phyloP scores from a whole-genome alignment of 53 echinoderm and acorn worm genomes.

The Luidia sarsii region DNA sequence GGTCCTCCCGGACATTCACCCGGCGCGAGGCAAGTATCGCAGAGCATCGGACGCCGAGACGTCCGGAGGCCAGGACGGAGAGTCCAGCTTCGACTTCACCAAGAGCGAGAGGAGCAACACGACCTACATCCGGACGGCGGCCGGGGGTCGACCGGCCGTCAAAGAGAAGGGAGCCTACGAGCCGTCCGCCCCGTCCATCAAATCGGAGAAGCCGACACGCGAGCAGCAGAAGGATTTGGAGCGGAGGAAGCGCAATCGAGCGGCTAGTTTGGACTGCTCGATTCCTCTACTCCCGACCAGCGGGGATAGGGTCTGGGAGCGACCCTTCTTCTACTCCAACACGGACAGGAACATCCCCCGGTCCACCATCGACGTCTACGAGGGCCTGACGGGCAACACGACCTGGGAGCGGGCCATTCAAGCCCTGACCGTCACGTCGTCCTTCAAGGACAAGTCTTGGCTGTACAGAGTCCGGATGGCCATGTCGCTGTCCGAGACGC shows the following conservation, averaged over 20 bases:
- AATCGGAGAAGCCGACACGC: conserved; percentile 10
- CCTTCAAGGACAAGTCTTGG: conserved; percentile 94
- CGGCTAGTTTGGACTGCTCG: conserved; percentile 76
- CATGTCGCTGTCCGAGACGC: conserved; percentile 80
- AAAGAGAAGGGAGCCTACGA: neutral
- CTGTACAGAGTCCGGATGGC: conserved; percentile 84
- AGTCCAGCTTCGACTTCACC: conserved; percentile 49
- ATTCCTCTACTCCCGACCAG: conserved; percentile 79
- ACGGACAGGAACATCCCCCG: conserved; percentile 77
- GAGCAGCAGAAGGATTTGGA: conserved; percentile 50
- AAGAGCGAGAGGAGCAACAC: conserved; percentile 50
- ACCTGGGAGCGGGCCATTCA: conserved; percentile 92
- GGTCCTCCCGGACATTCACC: conserved; percentile 64
- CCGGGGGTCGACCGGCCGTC: neutral
- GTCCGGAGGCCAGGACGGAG: conserved; percentile 20
- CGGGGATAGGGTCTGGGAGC: conserved; percentile 46
- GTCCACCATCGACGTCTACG: conserved; percentile 75
- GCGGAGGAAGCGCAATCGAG: conserved; percentile 67
- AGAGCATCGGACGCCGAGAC: conserved; percentile 28
- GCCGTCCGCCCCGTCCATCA: neutral
- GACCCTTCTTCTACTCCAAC: conserved; percentile 75
- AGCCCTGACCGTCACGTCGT: conserved; percentile 82
- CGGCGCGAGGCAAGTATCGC: neutral
- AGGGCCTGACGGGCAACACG: conserved; percentile 76
- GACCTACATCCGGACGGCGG: conserved; percentile 74